Evolutionary conservation across 1,140 invertebrate species (phyloP), one percentile per base, ranked within the genome.

Genomic region (Linepithema humile): DNA sequence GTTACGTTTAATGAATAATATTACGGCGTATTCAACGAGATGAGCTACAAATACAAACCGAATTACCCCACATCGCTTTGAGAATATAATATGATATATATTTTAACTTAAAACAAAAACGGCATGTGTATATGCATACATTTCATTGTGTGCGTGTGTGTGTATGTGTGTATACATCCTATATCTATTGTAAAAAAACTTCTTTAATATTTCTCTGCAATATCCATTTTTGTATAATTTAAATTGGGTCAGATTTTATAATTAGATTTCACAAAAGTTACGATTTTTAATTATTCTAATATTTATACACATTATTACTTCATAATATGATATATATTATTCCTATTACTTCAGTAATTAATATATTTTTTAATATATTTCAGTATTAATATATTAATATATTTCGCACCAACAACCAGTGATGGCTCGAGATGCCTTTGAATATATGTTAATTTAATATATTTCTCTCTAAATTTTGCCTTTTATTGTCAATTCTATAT

Each of bases 1-100:
- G 48, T 70, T 80, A 80, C 64, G 64, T 70, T 80, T 70, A 80
- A 80, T 80, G 59, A 77, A 64, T 77, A 50, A 62, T 2, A 62
- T 62, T 62, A 62, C 32, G 59, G 29, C 17, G 17, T 35, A 62
- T 62, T 15, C 59, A 35, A 38, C 29, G 32, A 62, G 32, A 62
- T 62, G 59, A 35, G 59, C 32, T 62, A 35, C 59, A 62, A 62
- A 62, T 15, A n/a, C 59, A 38, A n/a, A n/a, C n/a, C n/a, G n/a
- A n/a, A n/a, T n/a, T n/a, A n/a, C n/a, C n/a, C n/a, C n/a, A n/a
- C n/a, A n/a, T n/a, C n/a, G n/a, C 43, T 64, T 64, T 53, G 43
- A 64, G 29, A 23, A 7, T 62, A 73, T 57, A 40, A 64, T 32
- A 60, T 23, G n/a, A 60, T 32, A 64, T 10, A 35, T 43, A 7